Conservation (phyloP, 2,888 invertebrate species). For the Subacronicta megacephala region DNA sequence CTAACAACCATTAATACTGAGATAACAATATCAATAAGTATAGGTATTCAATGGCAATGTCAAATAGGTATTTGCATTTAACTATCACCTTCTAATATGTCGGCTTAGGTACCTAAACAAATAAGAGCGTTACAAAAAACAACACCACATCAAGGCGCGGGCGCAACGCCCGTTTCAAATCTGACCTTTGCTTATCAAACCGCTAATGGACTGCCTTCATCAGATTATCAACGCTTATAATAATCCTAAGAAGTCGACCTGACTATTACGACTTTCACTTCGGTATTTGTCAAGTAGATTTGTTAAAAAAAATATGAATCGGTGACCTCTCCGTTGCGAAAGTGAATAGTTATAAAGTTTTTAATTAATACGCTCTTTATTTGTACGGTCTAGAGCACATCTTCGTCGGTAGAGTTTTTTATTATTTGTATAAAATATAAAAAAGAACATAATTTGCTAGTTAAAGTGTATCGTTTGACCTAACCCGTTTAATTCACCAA, state of each 20-base stretch:
- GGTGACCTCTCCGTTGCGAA: constrained; percentile 49
- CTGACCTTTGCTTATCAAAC: constrained; percentile 77
- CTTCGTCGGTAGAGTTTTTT: background rate
- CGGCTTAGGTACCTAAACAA: constrained; percentile 12
- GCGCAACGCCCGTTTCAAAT: constrained; percentile 45
- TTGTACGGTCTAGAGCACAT: constrained; percentile 1
- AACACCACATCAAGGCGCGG: constrained; percentile 24
- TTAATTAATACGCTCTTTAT: background rate
- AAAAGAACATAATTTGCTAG: no score
- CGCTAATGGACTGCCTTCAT: constrained; percentile 71
- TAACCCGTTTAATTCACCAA: no score
- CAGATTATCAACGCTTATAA: constrained; percentile 62
- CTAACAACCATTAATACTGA: no score
- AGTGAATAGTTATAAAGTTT: constrained; percentile 31
- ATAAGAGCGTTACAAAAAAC: constrained; percentile 14
- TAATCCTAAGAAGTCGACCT: constrained; percentile 61
- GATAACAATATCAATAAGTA: no score
- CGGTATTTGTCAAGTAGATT: constrained; percentile 52
- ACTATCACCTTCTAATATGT: no score
- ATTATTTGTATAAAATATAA: background rate
- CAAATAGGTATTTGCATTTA: no score
- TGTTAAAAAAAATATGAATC: constrained; percentile 28
- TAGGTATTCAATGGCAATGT: no score
- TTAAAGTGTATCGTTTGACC: no score
- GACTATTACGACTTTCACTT: constrained; percentile 60